Conservation (phyloP, 2,113 vertebrate species). For the Neolamprologus modestus region DNA sequence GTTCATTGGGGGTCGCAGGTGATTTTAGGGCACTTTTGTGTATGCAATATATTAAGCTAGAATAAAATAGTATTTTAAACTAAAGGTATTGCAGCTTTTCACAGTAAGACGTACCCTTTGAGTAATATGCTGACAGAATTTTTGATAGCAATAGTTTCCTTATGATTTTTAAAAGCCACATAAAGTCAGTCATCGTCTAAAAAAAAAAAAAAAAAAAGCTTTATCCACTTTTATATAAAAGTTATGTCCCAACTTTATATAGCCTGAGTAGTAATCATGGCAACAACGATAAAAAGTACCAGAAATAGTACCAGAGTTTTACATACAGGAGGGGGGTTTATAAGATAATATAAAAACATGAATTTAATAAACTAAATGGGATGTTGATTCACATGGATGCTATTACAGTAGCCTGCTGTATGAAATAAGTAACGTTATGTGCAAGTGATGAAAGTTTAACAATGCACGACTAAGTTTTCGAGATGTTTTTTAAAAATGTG, state of each 20-base stretch:
- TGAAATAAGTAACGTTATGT: not conserved
- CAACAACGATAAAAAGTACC: not conserved
- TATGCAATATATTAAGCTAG: not conserved
- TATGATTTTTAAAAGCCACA: not conserved
- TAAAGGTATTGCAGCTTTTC: not conserved
- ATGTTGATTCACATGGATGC: not conserved
- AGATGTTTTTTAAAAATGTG: not conserved
- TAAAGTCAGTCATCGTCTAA: not conserved
- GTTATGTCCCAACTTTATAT: not conserved
- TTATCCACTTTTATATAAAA: not conserved
- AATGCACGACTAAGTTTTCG: not conserved
- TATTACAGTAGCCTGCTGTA: not conserved
- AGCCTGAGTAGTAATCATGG: too few relatives aligned
- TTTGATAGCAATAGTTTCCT: not conserved
- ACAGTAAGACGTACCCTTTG: not conserved
- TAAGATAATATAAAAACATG: not conserved
- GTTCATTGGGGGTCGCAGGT: not conserved
- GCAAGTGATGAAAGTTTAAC: not conserved
- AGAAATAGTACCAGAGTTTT: not conserved
- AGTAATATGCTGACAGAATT: not conserved
- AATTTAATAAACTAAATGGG: not conserved
- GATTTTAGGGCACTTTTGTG: not conserved
- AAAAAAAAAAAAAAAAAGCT: not conserved
- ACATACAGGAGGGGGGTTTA: rapidly evolving
- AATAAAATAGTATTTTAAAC: not conserved